Evolutionary conservation across 2,888 invertebrate species (phyloP).

Genomic region (Ctena decussata): DNA sequence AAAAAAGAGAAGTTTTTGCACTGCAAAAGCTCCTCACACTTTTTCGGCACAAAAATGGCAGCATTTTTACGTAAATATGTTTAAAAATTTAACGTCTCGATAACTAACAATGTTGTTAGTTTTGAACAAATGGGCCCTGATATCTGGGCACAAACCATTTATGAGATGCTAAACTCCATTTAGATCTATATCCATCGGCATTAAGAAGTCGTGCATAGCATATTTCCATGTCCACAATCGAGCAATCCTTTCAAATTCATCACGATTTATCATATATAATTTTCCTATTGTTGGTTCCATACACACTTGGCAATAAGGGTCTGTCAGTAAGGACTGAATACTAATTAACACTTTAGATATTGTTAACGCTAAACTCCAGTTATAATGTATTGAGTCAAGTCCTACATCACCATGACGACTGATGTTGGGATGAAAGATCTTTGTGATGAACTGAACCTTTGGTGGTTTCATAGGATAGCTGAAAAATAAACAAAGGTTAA

Average conservation of each 20-base stretch:
- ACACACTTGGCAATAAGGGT: conserved; percentile 95
- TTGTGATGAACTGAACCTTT: conserved; percentile 96
- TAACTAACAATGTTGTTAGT: no score
- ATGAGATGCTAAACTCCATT: conserved; percentile 68
- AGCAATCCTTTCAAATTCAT: conserved; percentile 93
- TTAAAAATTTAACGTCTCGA: no score
- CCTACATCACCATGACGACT: conserved; percentile 98
- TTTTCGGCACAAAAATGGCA: no score
- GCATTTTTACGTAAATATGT: no score
- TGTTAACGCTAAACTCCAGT: conserved; percentile 98
- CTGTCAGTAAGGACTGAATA: conserved; percentile 88
- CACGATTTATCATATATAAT: conserved; percentile 92
- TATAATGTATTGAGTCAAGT: conserved; percentile 97
- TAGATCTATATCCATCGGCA: conserved; percentile 79
- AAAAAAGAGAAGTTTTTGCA: no score
- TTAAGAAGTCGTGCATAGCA: conserved; percentile 87
- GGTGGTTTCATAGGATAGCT: conserved; percentile 97
- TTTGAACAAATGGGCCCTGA: no score
- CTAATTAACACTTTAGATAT: conserved; percentile 91
- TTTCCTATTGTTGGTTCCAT: conserved; percentile 96
- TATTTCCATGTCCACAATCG: conserved; percentile 96
- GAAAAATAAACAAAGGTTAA: conserved; percentile 52
- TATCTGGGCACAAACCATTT: no score
- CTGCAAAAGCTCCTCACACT: no score
- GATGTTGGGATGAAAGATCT: conserved; percentile 97